A percentile compares a stretch with the other conserved stretches of the same genome.
These are phyloP conservation scores for Rhinolophus ferrumequinum DNA, from an alignment of 2,113 vertebrate genomes.

Conservation along the genomic window DNA sequence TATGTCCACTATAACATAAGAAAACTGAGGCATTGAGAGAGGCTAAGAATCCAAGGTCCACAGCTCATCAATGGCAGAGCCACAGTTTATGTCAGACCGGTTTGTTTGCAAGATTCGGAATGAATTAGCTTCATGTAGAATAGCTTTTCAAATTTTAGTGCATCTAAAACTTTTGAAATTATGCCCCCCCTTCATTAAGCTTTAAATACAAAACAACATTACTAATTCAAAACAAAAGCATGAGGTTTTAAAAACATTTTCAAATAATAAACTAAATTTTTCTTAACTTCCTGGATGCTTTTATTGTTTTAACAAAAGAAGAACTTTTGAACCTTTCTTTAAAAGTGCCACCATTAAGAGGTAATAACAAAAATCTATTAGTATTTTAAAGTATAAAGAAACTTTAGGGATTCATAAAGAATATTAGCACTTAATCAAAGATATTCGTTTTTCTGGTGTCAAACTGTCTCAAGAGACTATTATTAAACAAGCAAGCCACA, in stretches of 20 bases:
- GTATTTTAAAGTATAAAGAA: constrained; percentile 21
- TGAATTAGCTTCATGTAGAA: neutral
- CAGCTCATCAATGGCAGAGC: neutral
- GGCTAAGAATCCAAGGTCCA: neutral
- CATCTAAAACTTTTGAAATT: neutral
- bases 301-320: neutral
- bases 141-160: neutral
- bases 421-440: constrained; percentile 1
- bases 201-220: neutral
- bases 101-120: neutral
- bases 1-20: neutral
- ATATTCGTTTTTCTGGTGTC: neutral
- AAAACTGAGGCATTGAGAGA: neutral
- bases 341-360: neutral
- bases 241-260: neutral
- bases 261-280: neutral
- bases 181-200: neutral
- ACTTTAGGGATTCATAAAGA: neutral
- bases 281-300: constrained; percentile 2
- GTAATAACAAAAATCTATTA: neutral
- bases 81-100: neutral
- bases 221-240: neutral
- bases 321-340: neutral
- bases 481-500: neutral
- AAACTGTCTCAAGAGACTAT: neutral